Percentiles rank a stretch among this genome's conserved stretches.
phyloP scores from a whole-genome alignment of 2,797 vertebrate species.

The Thaleichthys pacificus region DNA sequence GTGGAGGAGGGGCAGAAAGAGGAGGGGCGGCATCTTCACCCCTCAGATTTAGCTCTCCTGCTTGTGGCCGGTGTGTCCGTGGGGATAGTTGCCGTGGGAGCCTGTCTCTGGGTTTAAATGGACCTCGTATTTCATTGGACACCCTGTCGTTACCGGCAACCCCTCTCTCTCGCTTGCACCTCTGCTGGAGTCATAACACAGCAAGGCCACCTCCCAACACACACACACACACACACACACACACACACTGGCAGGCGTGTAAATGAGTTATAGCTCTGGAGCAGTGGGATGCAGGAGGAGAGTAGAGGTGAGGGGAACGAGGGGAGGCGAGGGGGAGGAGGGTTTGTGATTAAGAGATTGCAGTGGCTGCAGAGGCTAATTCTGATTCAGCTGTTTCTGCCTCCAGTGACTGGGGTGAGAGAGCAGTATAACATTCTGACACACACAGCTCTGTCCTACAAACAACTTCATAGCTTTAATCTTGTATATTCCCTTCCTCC shows the following conservation, averaged over 20 bases:
- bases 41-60: background rate
- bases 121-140: constrained; percentile 55
- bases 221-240: constrained; percentile 19
- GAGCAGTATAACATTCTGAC: constrained; percentile 6
- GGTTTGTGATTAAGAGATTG: constrained; percentile 30
- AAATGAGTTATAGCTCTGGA: constrained; percentile 48
- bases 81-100: constrained; percentile 36
- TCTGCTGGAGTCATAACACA: constrained; percentile 57
- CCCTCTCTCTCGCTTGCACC: constrained; percentile 26
- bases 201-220: constrained; percentile 35
- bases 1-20: background rate
- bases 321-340: background rate
- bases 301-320: constrained; percentile 6
- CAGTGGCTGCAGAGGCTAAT: constrained; percentile 44
- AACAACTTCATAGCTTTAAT: background rate
- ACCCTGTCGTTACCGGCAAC: constrained; percentile 38
- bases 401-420: constrained; percentile 16
- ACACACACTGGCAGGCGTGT: constrained; percentile 14
- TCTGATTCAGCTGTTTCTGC: constrained; percentile 58
- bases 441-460: background rate
- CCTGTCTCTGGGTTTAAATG: constrained; percentile 40
- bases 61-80: background rate
- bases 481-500: background rate
- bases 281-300: constrained; percentile 9
- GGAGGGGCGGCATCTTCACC: background rate